phyloP scores from a whole-genome alignment of 2,888 invertebrate genomes.

The Drosophila paranaensis region DNA sequence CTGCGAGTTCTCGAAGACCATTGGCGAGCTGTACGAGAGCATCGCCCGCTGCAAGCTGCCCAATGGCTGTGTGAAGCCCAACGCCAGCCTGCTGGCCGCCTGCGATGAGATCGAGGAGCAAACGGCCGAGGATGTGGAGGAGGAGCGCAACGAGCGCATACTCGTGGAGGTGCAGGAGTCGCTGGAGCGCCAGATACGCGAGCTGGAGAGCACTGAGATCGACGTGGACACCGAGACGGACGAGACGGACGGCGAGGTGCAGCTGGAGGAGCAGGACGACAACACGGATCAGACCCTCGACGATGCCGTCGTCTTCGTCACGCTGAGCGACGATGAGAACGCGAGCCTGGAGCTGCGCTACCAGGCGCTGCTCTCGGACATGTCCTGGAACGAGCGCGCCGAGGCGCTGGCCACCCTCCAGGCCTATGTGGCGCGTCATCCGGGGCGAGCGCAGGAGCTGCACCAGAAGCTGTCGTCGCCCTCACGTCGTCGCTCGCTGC shows the following conservation, averaged over 20 bases:
- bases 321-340: slow-evolving; percentile 82
- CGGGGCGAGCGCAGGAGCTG: slow-evolving; percentile 95
- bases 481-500: slow-evolving; percentile 93
- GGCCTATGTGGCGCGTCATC: slow-evolving; percentile 93
- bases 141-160: slow-evolving; percentile 88
- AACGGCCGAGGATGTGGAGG: slow-evolving; percentile 86
- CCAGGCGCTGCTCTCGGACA: slow-evolving; percentile 89
- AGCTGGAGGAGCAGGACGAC: slow-evolving; percentile 81
- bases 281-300: slow-evolving; percentile 62
- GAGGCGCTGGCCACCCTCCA: slow-evolving; percentile 92
- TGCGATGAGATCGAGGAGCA: slow-evolving; percentile 87
- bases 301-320: slow-evolving; percentile 81
- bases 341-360: slow-evolving; percentile 89
- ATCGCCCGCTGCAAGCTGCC: slow-evolving; percentile 65
- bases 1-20: slow-evolving; percentile 84
- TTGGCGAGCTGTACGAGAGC: slow-evolving; percentile 84
- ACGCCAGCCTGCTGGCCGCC: slow-evolving; percentile 75
- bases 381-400: slow-evolving; percentile 94
- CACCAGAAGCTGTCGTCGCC: slow-evolving; percentile 98
- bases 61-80: slow-evolving; percentile 55
- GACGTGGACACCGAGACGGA: slow-evolving; percentile 93
- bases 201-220: slow-evolving; percentile 89
- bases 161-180: slow-evolving; percentile 91
- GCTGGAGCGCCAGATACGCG: slow-evolving; percentile 90
- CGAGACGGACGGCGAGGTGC: slow-evolving; percentile 87